Conservation (phyloP, 1,140 invertebrate species). For the Hyles vespertilio region DNA sequence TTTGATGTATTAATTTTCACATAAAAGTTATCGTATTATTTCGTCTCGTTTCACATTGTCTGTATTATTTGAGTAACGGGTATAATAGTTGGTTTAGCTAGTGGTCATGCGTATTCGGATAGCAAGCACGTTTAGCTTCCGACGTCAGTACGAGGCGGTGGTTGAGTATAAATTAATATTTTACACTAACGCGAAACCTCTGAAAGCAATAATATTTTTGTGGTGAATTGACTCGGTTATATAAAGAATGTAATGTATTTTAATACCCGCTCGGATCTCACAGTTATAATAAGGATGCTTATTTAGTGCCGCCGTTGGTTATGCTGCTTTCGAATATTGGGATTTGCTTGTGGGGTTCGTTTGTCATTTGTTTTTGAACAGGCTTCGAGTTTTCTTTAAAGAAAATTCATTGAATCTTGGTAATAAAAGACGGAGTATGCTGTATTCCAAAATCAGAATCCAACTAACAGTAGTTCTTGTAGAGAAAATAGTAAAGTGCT, state of each 20-base stretch:
- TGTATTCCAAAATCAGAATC: too few relatives aligned
- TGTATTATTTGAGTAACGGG: conserved; percentile 12
- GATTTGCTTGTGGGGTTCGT: background rate
- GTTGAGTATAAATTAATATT: conserved; percentile 46
- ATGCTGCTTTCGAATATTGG: conserved; percentile 35
- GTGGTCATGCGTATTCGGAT: conserved; percentile 70
- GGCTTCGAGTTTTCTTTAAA: too few relatives aligned
- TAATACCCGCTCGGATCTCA: conserved; percentile 64
- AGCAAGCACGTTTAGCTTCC: conserved; percentile 67
- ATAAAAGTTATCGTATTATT: conserved; percentile 59
- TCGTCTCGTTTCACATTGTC: conserved; percentile 23
- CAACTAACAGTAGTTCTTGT: too few relatives aligned
- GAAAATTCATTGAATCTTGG: too few relatives aligned
- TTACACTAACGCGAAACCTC: conserved; percentile 62
- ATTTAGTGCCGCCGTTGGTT: conserved; percentile 48
- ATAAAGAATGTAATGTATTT: conserved; percentile 69
- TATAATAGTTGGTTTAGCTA: conserved; percentile 71
- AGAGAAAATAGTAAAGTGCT: too few relatives aligned
- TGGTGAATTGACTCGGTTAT: conserved; percentile 57
- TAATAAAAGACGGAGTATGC: too few relatives aligned
- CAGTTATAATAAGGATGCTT: conserved; percentile 61
- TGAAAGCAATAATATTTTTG: conserved; percentile 74
- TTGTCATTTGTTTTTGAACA: too few relatives aligned
- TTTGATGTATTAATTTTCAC: conserved; percentile 73
- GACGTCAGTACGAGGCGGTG: conserved; percentile 35